phyloP scores from a whole-genome alignment of 2,113 vertebrate genomes.

The Trichechus manatus region DNA sequence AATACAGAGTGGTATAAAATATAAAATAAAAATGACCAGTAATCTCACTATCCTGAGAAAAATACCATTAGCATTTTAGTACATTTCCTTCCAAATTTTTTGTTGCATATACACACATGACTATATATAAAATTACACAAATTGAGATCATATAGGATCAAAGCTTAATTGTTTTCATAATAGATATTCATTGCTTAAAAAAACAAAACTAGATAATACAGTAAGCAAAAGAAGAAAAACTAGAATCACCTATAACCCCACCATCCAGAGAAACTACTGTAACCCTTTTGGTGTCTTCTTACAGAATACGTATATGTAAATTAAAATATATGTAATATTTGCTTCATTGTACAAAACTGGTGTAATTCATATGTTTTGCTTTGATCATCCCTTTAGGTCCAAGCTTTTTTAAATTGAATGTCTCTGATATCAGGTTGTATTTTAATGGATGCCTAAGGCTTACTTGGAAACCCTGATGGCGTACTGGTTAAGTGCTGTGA shows the following conservation, averaged over 20 bases:
- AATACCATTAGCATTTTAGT: conserved; percentile 7
- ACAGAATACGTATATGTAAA: neutral
- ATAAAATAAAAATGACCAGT: conserved; percentile 19
- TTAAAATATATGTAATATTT: neutral
- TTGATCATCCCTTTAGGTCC: neutral
- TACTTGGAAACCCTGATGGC: neutral
- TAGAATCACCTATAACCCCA: neutral
- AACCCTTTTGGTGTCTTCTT: neutral
- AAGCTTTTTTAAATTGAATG: neutral
- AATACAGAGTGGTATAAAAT: neutral
- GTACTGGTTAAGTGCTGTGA: too few species aligned
- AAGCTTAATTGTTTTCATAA: conserved; percentile 29
- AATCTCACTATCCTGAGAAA: neutral
- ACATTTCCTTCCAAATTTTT: neutral
- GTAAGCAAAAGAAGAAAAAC: conserved; percentile 9
- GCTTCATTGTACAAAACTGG: neutral
- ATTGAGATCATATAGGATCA: neutral
- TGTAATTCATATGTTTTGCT: neutral
- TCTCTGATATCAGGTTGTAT: neutral
- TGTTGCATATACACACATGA: neutral
- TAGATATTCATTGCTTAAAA: neutral
- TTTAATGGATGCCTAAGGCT: neutral
- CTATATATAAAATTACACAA: neutral
- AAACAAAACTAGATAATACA: neutral
- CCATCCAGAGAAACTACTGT: neutral